Conservation (phyloP, 2,888 invertebrate species). For the Phymatocera aterrima region DNA sequence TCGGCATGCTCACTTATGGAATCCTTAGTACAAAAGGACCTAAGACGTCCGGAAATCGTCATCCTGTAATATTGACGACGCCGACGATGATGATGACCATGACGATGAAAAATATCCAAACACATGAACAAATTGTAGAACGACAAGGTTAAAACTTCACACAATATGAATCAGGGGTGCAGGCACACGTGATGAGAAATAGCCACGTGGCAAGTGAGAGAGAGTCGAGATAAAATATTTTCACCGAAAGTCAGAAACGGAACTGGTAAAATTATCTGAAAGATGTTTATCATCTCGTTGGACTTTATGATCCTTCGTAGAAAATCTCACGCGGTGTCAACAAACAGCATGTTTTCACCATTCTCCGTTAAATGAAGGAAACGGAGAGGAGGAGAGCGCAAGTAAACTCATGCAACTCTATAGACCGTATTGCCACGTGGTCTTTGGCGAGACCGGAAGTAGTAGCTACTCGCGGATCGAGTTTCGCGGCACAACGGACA, state of each 20-base stretch:
- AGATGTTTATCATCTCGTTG: too few relatives aligned
- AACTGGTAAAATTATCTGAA: too few relatives aligned
- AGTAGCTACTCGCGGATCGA: not conserved
- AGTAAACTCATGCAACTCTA: too few relatives aligned
- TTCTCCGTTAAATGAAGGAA: too few relatives aligned
- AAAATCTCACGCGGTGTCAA: too few relatives aligned
- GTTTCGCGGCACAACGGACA: constrained; percentile 2
- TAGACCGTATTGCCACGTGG: not conserved
- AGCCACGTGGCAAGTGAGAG: constrained; percentile 3
- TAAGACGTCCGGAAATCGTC: not conserved
- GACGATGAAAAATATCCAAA: not conserved
- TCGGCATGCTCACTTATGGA: not conserved
- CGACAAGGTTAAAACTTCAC: too few relatives aligned
- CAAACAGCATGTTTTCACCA: too few relatives aligned
- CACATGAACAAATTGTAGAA: too few relatives aligned
- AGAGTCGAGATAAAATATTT: too few relatives aligned
- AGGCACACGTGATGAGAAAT: not conserved
- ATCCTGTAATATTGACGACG: not conserved
- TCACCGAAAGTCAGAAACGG: too few relatives aligned
- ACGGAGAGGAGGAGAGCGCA: too few relatives aligned
- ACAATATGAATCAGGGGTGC: not conserved
- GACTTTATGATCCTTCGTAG: too few relatives aligned
- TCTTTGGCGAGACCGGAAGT: not conserved
- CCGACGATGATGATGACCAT: not conserved
- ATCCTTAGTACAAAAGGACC: not conserved